Evolutionary conservation across 2,113 vertebrate genomes (phyloP).

Genomic region (Sinocyclocheilus grahami): DNA sequence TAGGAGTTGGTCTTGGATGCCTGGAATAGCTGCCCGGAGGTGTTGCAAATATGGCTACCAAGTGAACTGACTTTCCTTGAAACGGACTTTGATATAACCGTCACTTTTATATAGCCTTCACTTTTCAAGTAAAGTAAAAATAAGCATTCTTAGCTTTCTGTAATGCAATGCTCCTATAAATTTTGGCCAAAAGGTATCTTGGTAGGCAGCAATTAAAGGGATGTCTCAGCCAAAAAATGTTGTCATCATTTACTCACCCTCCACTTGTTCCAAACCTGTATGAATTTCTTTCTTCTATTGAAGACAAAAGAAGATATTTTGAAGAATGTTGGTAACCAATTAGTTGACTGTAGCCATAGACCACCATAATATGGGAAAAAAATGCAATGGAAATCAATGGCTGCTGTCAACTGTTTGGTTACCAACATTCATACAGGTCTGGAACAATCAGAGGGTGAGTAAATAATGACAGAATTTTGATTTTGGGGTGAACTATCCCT

Average conservation of each 20-base stretch:
- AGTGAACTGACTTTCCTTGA: no score
- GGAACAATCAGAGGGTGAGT: background rate
- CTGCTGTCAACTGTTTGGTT: no score
- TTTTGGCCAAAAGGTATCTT: background rate
- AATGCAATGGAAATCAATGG: no score
- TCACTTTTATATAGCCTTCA: no score
- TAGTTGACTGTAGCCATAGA: no score
- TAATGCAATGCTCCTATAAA: slow-evolving; percentile 6
- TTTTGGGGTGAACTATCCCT: background rate
- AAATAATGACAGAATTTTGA: background rate
- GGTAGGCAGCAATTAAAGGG: background rate
- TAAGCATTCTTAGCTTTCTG: background rate
- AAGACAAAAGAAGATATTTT: background rate
- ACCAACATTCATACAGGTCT: no score
- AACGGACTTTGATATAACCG: background rate
- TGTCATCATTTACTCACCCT: background rate
- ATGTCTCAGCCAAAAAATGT: no score
- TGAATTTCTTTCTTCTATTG: background rate
- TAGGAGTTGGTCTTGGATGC: background rate
- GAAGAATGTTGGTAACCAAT: no score
- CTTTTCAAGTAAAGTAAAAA: no score
- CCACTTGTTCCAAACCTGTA: background rate
- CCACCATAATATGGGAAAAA: no score
- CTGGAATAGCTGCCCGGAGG: background rate
- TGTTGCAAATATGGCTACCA: background rate